Evolutionary conservation across 1,140 invertebrate species (phyloP), one percentile per base, ranked within the genome.

Genomic region (Rhyzopertha dominica): DNA sequence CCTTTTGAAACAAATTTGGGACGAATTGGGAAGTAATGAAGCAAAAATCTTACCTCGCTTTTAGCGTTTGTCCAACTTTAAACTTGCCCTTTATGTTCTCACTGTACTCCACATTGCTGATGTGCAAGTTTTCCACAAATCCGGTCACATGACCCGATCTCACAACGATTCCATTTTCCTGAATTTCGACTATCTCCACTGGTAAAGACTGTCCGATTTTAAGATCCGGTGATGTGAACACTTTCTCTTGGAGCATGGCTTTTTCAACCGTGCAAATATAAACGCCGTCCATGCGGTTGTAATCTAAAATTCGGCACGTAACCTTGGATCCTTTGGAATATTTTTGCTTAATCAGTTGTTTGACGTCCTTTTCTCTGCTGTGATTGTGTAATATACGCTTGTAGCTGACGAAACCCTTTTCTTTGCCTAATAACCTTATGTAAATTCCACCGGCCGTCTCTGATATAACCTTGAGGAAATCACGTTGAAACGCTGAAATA

Each of bases 201-300:
- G 67, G 56, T 1, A 79, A 59, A 24, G 72, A 31, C 16, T 77
- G 66, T 0, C 81, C 81, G 1, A 70, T 43, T 36, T 63, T 54
- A 0, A 82, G 52, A 54, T 79, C 74, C n/a, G 61, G 54, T 2
- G 66, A 36, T 0, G 61, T 65, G 28, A 78, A 74, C 48, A 66
- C 54, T 32, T 72, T 72, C 31, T 75, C 61, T 22, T 75, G 61
- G 0, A 84, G 43, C 2, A 78, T 19, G 8, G 69, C 58, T 38
- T 70, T 61, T 58, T 80, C 70, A 58, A 80, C 73, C 1, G 76
- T 71, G 47, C 78, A 79, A 24, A 80, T 66, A 49, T 76, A 81
- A 10, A 76, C 51, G 10, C 63, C 66, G 38, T 81, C 77, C 39
- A 82, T 68, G 2, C 62, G 59, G 56, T 72, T 70, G 57, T 79